These are phyloP conservation scores for Diabrotica undecimpunctata DNA, from an alignment of 1,140 invertebrate genomes.

Conservation along the genomic window DNA sequence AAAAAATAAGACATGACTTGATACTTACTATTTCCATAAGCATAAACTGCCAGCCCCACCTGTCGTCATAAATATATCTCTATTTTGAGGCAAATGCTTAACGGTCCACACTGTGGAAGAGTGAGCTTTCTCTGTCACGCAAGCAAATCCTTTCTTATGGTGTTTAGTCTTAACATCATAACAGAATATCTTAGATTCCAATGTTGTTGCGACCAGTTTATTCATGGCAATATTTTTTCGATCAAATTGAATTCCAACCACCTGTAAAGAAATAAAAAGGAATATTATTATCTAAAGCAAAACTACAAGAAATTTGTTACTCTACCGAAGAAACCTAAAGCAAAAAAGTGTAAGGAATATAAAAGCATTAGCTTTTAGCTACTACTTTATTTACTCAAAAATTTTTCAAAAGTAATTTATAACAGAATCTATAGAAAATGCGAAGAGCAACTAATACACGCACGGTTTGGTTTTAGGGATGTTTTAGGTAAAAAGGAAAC, in stretches of 20 bases:
- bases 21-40: conserved; percentile 88
- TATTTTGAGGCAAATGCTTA: conserved; percentile 87
- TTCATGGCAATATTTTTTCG: conserved; percentile 93
- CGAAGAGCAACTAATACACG: too few species aligned
- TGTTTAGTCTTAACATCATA: conserved; percentile 88
- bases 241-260: conserved; percentile 89
- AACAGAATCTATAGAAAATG: too few species aligned
- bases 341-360: too few species aligned
- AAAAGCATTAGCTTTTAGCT: too few species aligned
- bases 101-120: conserved; percentile 84
- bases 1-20: conserved; percentile 4
- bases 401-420: too few species aligned
- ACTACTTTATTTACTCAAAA: too few species aligned
- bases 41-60: conserved; percentile 83
- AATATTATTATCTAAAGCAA: not conserved
- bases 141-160: conserved; percentile 81
- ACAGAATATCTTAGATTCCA: conserved; percentile 90
- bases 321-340: too few species aligned
- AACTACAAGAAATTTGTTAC: too few species aligned
- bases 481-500: too few species aligned
- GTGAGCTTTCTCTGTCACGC: conserved; percentile 64
- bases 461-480: too few species aligned
- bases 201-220: conserved; percentile 85
- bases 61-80: conserved; percentile 89
- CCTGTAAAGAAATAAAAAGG: conserved; percentile 48